These are phyloP conservation scores for Habrosyne pyritoides DNA, from an alignment of 2,888 invertebrate species.

Conservation along the genomic window DNA sequence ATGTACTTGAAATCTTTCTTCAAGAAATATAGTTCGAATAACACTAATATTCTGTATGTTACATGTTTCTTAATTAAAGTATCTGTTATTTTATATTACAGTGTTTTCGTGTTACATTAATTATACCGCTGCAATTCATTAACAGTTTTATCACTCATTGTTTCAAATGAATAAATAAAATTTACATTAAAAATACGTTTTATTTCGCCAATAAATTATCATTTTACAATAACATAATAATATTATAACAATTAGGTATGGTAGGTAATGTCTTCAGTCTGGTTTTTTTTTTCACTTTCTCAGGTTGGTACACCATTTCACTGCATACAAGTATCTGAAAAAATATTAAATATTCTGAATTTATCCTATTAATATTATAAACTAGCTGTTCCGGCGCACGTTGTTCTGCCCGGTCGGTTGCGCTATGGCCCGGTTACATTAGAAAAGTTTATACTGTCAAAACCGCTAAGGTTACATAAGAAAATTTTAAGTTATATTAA, in stretches of 20 bases:
- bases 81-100: neutral
- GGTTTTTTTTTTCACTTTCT: constrained; percentile 10
- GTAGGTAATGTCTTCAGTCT: constrained; percentile 7
- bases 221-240: constrained; percentile 1
- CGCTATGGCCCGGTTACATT: no score
- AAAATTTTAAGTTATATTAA: no score
- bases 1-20: neutral
- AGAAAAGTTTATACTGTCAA: no score
- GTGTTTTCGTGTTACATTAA: no score
- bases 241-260: constrained; percentile 14
- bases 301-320: neutral
- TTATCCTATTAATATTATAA: no score
- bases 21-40: no score
- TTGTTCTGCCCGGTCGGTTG: no score
- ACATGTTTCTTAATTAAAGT: no score
- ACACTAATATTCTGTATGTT: no score
- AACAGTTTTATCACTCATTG: neutral
- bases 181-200: neutral
- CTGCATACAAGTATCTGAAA: constrained; percentile 57
- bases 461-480: no score
- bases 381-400: no score
- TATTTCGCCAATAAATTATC: constrained; percentile 7
- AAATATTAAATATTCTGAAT: no score
- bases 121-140: neutral
- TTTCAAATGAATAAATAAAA: neutral